phyloP scores from a whole-genome alignment of 2,797 vertebrate genomes.

The Squalus acanthias region DNA sequence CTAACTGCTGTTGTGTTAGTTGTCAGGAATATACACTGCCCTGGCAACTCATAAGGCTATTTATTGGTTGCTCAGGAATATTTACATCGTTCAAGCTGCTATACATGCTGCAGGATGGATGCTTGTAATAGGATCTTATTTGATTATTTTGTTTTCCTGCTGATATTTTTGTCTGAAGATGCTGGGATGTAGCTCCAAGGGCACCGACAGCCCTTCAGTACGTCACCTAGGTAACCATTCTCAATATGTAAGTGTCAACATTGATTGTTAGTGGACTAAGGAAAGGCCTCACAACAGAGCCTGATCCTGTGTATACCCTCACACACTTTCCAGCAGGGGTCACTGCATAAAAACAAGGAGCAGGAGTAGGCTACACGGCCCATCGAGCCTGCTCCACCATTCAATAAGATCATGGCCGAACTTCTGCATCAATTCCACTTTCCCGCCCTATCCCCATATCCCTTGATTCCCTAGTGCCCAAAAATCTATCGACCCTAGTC shows the following conservation, averaged over 20 bases:
- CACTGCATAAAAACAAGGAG: background rate
- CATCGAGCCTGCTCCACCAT: background rate
- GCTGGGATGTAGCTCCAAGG: background rate
- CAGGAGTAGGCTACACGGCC: background rate
- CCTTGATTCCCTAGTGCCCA: background rate
- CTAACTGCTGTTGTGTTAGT: background rate
- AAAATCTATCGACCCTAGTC: background rate
- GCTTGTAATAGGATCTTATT: background rate
- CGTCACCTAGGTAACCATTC: background rate
- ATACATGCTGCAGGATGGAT: background rate
- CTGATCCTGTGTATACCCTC: background rate
- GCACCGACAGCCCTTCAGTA: background rate
- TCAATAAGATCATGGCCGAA: background rate
- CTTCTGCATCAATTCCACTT: background rate
- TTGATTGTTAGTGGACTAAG: background rate
- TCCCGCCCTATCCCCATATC: background rate
- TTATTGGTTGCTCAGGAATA: background rate
- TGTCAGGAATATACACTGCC: background rate
- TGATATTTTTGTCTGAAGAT: background rate
- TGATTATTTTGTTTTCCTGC: background rate
- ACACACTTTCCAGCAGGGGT: background rate
- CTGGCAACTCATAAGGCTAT: background rate
- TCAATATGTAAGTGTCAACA: background rate
- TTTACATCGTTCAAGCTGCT: background rate
- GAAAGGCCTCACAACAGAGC: background rate